These are phyloP conservation scores for Pachyramphus minor DNA, from an alignment of 2,113 vertebrate species.

Conservation along the genomic window DNA sequence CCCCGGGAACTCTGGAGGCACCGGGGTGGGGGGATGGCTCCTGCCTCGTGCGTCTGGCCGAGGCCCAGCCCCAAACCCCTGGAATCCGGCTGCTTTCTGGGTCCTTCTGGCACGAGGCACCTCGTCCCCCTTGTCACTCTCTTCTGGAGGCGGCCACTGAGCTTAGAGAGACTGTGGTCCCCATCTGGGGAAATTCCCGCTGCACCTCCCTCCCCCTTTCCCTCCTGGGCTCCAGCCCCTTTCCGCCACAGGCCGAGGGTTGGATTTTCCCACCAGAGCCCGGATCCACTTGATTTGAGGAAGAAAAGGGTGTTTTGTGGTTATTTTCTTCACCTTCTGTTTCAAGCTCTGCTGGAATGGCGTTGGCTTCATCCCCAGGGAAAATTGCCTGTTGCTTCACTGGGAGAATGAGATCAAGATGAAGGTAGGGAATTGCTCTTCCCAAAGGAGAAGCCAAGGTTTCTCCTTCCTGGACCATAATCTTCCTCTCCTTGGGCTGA, in stretches of 20 bases:
- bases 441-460: neutral
- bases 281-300: neutral
- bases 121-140: neutral
- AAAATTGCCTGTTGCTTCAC: fast-evolving
- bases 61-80: neutral
- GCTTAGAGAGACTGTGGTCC: neutral
- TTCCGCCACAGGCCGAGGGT: neutral
- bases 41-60: neutral
- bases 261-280: neutral
- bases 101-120: neutral
- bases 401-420: fast-evolving
- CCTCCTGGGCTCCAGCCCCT: neutral
- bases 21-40: neutral
- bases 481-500: neutral
- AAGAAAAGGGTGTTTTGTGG: neutral
- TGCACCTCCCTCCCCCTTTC: neutral
- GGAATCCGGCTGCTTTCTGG: neutral
- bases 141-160: neutral
- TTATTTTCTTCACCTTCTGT: neutral
- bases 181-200: neutral
- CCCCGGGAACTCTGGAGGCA: neutral
- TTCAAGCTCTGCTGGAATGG: neutral
- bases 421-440: neutral
- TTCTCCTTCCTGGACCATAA: neutral
- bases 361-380: neutral